phyloP scores from a whole-genome alignment of 2,113 vertebrate species.

The Brachyistius frenatus region DNA sequence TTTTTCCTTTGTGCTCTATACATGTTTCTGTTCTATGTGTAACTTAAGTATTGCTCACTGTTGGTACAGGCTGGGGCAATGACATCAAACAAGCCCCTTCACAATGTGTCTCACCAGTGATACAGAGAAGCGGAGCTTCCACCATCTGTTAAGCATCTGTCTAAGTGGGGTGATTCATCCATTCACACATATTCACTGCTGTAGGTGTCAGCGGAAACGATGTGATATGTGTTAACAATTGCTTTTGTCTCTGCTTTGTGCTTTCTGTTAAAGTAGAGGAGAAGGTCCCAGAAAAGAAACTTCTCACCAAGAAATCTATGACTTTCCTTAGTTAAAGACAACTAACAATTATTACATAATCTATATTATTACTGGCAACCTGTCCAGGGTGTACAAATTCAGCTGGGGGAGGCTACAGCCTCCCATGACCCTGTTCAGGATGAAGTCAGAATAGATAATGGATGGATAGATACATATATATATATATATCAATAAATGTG shows the following conservation, averaged over 20 bases:
- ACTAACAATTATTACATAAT: background rate
- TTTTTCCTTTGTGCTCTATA: constrained; percentile 9
- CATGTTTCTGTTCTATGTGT: constrained; percentile 28
- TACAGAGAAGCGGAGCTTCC: constrained; percentile 32
- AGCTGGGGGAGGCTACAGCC: too few species aligned
- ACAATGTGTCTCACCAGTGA: constrained; percentile 61
- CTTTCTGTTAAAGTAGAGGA: background rate
- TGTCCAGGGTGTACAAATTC: too few species aligned
- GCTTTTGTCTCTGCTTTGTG: background rate
- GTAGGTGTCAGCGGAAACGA: constrained; percentile 42
- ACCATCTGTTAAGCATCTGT: constrained; percentile 76
- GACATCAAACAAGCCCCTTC: constrained; percentile 61
- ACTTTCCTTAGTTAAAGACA: background rate
- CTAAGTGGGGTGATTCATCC: constrained; percentile 57
- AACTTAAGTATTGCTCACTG: constrained; percentile 58
- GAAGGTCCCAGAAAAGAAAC: constrained; percentile 4
- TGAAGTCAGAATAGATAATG: too few species aligned
- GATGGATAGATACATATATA: background rate
- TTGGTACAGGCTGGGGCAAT: constrained; percentile 27
- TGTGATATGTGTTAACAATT: constrained; percentile 44
- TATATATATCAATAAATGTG: background rate
- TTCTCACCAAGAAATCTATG: background rate
- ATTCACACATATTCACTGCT: constrained; percentile 37
- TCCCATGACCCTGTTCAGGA: too few species aligned
- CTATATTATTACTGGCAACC: too few species aligned